Base-by-base conservation (phyloP, 2,113 vertebrate species). In the Dissostichus mawsoni region DNA sequence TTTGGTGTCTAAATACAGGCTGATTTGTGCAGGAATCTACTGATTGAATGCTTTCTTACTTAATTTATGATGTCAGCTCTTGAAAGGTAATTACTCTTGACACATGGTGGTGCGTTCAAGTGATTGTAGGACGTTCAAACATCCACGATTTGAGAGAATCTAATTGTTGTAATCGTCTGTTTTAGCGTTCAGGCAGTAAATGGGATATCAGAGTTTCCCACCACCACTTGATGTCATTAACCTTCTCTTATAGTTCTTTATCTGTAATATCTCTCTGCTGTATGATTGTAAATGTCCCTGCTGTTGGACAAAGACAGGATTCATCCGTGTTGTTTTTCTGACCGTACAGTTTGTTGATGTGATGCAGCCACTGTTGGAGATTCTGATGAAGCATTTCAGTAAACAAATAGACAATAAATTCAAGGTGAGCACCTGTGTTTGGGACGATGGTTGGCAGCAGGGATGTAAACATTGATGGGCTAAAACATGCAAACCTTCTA, bases 401-500 rank as follows among this genome's bases (percentile, higher is more conserved):
- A 57, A 45, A 55, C 36, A 41, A 41, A 4, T 29, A 29, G 29
- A 29, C 29, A 29, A 64, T 41, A 55, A 57, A 1, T 52, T 13
- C n/a, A 65, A 61, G 74, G 53, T 0, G 18, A 75, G 71, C n/a
- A 53, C 48, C 53, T 74, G 3, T 18, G 33, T 5, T 53, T 47
- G 50, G 55, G 44, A 29, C 23, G 18, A 68, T 59, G 65, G n/a
- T 51, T 33, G 67, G 56, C 33, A 69, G 29, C 33, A 69, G 29
- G 12, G n/a, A 44, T 59, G 52, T 56, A 7, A 41, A 41, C 36
- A 41, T 41, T 11, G 53, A 73, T 64, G 84, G 80, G 75, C 77
- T 81, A 77, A 83, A 90, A 88, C 86, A 90, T 83, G 77, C 57
- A 87, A 41, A 41, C 36, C 36, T 41, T 41, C 36, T 41, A 8